Evolutionary conservation across 2,888 invertebrate species (phyloP).

Genomic region (Magallana nippona): DNA sequence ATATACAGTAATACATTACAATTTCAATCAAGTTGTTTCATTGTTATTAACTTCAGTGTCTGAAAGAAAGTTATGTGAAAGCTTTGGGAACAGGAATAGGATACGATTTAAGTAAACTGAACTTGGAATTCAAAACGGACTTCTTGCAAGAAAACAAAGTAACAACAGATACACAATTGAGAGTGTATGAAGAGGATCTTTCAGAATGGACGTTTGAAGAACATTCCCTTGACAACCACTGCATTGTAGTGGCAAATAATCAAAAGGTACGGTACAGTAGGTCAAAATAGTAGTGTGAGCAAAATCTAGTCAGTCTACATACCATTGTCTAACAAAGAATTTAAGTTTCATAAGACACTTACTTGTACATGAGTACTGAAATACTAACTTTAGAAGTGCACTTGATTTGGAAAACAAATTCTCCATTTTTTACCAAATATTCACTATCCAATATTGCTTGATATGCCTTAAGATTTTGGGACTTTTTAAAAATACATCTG

Average conservation of each 20-base stretch:
- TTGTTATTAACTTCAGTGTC: conserved; percentile 82
- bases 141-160: conserved; percentile 48
- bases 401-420: too few relatives aligned
- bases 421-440: too few relatives aligned
- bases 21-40: too few relatives aligned
- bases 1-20: too few relatives aligned
- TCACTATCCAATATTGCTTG: too few relatives aligned
- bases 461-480: too few relatives aligned
- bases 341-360: background rate
- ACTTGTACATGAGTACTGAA: too few relatives aligned
- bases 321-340: background rate
- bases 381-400: too few relatives aligned
- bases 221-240: conserved; percentile 87
- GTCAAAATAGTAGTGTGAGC: background rate
- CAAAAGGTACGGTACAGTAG: background rate
- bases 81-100: conserved; percentile 93
- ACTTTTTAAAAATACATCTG: too few relatives aligned
- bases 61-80: conserved; percentile 97
- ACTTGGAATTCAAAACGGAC: conserved; percentile 84
- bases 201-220: conserved; percentile 91
- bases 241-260: conserved; percentile 85
- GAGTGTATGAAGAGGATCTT: conserved; percentile 83
- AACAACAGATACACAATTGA: conserved; percentile 85
- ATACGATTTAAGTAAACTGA: conserved; percentile 87
- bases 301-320: background rate